These are phyloP conservation scores for Drosophila subobscura DNA, from an alignment of 1,140 invertebrate genomes.

Conservation along the genomic window DNA sequence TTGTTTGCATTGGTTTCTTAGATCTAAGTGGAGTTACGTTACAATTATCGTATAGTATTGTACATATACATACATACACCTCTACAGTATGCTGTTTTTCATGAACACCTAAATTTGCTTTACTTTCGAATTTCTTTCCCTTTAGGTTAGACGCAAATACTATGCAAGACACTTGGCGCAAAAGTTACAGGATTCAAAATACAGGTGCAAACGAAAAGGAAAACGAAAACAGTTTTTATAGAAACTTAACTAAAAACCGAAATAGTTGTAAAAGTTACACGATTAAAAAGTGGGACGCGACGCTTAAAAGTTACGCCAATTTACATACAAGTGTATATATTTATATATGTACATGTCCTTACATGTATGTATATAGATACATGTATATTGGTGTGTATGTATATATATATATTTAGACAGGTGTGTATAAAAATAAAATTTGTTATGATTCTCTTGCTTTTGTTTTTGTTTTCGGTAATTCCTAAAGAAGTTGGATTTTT, in stretches of 20 bases:
- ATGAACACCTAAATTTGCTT: conserved; percentile 70
- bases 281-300: conserved; percentile 46
- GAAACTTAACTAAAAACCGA: conserved; percentile 32
- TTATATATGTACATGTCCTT: conserved; percentile 42
- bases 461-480: conserved; percentile 17
- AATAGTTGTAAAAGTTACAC: conserved; percentile 3
- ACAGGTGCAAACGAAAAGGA: conserved; percentile 20
- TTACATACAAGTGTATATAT: conserved; percentile 67
- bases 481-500: conserved; percentile 28
- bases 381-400: conserved; percentile 59
- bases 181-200: conserved; percentile 40
- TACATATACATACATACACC: conserved; percentile 53
- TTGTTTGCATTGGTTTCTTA: conserved; percentile 76
- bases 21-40: conserved; percentile 57
- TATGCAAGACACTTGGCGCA: conserved; percentile 74
- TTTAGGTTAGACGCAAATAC: conserved; percentile 66
- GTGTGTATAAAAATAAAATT: conserved; percentile 74
- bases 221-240: conserved; percentile 20
- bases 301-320: conserved; percentile 63
- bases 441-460: conserved; percentile 53
- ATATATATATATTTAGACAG: conserved; percentile 43
- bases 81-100: neutral
- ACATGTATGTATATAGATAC: conserved; percentile 34
- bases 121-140: conserved; percentile 38
- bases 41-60: conserved; percentile 51